Evolutionary conservation across 2,888 invertebrate species (phyloP).

Genomic region (Parelbella ahira): DNA sequence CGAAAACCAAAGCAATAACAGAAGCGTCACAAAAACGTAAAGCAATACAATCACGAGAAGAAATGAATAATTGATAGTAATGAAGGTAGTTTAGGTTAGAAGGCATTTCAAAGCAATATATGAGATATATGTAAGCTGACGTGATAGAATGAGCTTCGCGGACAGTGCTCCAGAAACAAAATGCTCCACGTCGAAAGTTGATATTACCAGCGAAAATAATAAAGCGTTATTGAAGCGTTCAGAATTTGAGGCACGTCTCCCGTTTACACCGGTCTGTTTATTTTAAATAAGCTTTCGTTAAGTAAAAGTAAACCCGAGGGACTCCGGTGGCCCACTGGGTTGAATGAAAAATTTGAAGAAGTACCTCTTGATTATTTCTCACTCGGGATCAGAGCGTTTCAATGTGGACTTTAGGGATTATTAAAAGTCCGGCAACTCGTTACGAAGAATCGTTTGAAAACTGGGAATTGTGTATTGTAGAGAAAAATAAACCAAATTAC

Average conservation of each 20-base stretch:
- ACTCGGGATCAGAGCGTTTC: conserved; percentile 38
- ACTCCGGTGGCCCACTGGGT: conserved; percentile 49
- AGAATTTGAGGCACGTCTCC: conserved; percentile 66
- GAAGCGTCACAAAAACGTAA: too few relatives aligned
- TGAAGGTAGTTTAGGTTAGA: too few relatives aligned
- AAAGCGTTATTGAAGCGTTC: conserved; percentile 52
- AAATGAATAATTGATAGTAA: too few relatives aligned
- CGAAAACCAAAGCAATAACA: too few relatives aligned
- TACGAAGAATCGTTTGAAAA: conserved; percentile 12
- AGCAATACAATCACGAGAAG: too few relatives aligned
- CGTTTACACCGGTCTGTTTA: conserved; percentile 73
- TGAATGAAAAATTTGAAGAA: conserved; percentile 72
- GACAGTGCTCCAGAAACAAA: conserved; percentile 25
- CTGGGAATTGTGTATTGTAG: too few relatives aligned
- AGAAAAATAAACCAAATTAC: too few relatives aligned
- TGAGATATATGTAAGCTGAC: too few relatives aligned
- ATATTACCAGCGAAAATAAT: conserved; percentile 63
- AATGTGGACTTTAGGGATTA: conserved; percentile 10
- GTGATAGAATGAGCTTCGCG: too few relatives aligned
- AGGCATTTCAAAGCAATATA: too few relatives aligned
- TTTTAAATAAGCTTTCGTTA: conserved; percentile 76
- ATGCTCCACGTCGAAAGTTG: conserved; percentile 38
- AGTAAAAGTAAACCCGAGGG: conserved; percentile 70
- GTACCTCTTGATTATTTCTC: conserved; percentile 53
- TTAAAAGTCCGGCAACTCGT: conserved; percentile 6